A percentile compares a stretch with the other conserved stretches of the same genome.
Evolutionary conservation across 2,797 vertebrate genomes (phyloP).

Genomic region (Melanotaenia pygmaea): DNA sequence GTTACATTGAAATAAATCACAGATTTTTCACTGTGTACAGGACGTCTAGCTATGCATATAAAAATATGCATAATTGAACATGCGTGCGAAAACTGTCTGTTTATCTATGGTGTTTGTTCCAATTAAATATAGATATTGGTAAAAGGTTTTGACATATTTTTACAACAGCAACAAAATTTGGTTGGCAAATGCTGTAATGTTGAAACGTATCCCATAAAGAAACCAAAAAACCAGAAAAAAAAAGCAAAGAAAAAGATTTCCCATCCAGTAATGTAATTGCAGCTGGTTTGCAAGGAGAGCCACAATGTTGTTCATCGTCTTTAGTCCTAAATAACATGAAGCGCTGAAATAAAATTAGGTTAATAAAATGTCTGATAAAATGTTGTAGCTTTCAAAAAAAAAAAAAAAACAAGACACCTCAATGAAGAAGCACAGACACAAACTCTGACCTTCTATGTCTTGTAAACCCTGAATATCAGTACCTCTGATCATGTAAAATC

Average conservation of each 20-base stretch:
- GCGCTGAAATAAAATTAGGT: not conserved
- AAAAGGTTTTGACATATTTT: not conserved
- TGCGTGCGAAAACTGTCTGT: not conserved
- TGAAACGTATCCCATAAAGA: not conserved
- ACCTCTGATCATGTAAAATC: conserved; percentile 36
- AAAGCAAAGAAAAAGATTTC: no score
- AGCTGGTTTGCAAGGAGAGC: not conserved
- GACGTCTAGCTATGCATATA: no score
- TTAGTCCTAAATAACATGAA: not conserved
- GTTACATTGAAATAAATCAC: no score
- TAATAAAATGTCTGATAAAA: conserved; percentile 1
- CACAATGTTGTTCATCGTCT: not conserved
- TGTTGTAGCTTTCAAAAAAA: not conserved
- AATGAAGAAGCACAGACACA: conserved; percentile 9
- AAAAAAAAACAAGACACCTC: conserved; percentile 12
- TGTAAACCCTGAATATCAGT: conserved; percentile 21
- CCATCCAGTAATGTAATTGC: not conserved
- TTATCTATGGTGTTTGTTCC: not conserved
- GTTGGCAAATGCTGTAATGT: not conserved
- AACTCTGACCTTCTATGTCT: conserved; percentile 2
- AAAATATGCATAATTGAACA: not conserved
- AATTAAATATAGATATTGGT: not conserved
- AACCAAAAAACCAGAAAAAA: no score
- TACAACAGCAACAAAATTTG: not conserved
- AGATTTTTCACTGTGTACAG: no score